Base-by-base conservation (phyloP, 2,888 invertebrate species). In the Euphydryas editha region DNA sequence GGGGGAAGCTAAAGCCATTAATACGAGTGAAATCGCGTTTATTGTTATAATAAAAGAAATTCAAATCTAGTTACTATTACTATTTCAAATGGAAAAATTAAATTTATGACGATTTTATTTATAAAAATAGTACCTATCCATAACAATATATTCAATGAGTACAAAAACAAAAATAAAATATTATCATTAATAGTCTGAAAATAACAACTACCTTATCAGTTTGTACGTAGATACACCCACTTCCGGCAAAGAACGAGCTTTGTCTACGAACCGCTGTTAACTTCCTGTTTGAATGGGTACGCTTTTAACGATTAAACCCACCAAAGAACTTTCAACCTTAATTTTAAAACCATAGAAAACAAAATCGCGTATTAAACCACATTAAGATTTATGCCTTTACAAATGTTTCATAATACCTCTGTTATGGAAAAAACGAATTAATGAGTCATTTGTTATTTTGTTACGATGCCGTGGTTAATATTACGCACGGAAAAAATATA, bases 371-470 rank as follows among this genome's bases (percentile, higher is more conserved):
- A 30, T 21, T 58, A 13, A 30, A 67, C 67, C 64, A 59, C 70
- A 76, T 78, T 79, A 74, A 83, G 83, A 88, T 88, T 88, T 88
- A 88, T 84, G 84, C 79, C 78, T 81, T 82, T 79, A 81, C 82
- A 83, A 88, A 87, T 85, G 82, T 82, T 85, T 81, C 79, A 81
- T 76, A 78, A 76, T 78, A 73, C 73, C 74, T 74, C 78, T 81
- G 77, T 79, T 79, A 74, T 69, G 79, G 79, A 79, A 80, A 83
- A 81, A 79, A 83, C 76, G 72, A 73, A 72, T 81, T 85, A 85
- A 87, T 84, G 84, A 85, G 78, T 79, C 78, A 80, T 83, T 84
- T 76, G 73, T 77, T 77, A 65, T 49, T 55, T 68, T 65, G 62
- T 60, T 67, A 59, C 20, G 55, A 47, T 49, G 67, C 24, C 36